These are phyloP conservation scores for Ceratina calcarata DNA, from an alignment of 1,140 invertebrate species.

Conservation along the genomic window DNA sequence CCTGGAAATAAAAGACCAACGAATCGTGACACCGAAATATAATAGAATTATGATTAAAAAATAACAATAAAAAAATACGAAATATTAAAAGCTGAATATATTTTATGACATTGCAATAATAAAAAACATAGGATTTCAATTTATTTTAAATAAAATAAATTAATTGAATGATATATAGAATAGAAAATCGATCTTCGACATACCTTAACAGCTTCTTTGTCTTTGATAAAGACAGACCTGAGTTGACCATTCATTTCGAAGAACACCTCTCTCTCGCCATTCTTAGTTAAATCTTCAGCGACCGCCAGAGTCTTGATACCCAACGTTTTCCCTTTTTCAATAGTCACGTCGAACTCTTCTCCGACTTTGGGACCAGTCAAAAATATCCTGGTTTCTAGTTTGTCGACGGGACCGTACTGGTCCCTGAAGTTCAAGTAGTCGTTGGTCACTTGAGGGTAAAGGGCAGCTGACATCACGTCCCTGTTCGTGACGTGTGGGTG, in stretches of 20 bases:
- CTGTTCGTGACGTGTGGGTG: constrained; percentile 88
- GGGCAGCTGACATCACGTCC: constrained; percentile 97
- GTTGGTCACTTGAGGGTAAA: constrained; percentile 97
- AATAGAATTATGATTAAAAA: too few species aligned
- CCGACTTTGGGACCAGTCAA: constrained; percentile 97
- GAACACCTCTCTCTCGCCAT: constrained; percentile 97
- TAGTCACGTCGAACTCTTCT: constrained; percentile 96
- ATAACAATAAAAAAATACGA: too few species aligned
- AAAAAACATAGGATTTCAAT: too few species aligned
- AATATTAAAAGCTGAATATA: too few species aligned
- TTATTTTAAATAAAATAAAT: background rate
- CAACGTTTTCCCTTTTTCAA: constrained; percentile 97
- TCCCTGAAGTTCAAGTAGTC: constrained; percentile 95
- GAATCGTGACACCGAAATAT: too few species aligned
- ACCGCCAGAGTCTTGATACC: constrained; percentile 97
- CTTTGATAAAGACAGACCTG: constrained; percentile 95
- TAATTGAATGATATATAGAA: too few species aligned
- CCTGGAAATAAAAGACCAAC: constrained; percentile 80
- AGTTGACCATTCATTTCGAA: constrained; percentile 99
- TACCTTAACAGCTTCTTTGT: constrained; percentile 95
- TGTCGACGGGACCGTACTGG: constrained; percentile 97
- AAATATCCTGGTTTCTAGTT: constrained; percentile 96
- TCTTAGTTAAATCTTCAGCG: constrained; percentile 93
- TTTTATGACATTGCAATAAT: too few species aligned
- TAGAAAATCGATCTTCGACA: background rate